These are phyloP conservation scores for Tenthredo amoena DNA, from an alignment of 2,888 invertebrate genomes.

Conservation along the genomic window DNA sequence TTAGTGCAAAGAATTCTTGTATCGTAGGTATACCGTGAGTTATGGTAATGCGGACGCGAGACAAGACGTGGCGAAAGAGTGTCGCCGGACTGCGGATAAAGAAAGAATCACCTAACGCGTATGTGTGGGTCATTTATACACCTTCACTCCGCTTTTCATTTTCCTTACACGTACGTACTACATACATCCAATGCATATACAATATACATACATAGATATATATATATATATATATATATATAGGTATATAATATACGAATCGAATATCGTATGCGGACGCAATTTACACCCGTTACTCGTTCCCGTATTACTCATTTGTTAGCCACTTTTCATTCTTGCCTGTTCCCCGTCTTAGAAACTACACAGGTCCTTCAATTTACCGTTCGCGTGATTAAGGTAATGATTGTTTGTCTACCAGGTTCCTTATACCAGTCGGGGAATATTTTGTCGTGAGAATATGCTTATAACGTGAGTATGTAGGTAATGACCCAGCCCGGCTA, in stretches of 20 bases:
- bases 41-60: conserved; percentile 24
- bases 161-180: neutral
- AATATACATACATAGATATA: neutral
- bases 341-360: neutral
- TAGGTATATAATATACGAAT: neutral
- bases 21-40: neutral
- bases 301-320: conserved; percentile 21
- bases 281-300: neutral
- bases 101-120: neutral
- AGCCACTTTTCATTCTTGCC: neutral
- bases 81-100: neutral
- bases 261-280: neutral
- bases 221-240: too few species aligned
- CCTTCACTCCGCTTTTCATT: neutral
- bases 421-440: neutral
- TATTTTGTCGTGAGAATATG: neutral
- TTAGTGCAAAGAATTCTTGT: conserved; percentile 17
- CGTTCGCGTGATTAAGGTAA: conserved; percentile 30
- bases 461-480: neutral
- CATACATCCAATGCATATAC: neutral
- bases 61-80: conserved; percentile 29
- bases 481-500: neutral
- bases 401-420: conserved; percentile 4
- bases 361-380: conserved; percentile 8
- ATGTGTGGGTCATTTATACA: neutral